phyloP scores from a whole-genome alignment of 1,140 invertebrate species.

The Leptonema lineaticorne region DNA sequence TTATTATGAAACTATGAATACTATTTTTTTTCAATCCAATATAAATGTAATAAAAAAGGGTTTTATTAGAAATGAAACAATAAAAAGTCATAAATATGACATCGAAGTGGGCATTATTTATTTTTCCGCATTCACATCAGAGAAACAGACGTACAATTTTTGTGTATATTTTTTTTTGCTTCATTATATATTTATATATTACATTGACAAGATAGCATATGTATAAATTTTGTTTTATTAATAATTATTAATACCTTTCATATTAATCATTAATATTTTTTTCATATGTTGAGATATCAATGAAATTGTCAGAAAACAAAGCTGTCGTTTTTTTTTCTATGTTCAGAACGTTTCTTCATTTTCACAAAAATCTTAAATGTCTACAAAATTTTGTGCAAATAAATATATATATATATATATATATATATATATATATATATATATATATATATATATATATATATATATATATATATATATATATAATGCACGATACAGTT shows the following conservation, averaged over 20 bases:
- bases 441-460: conserved; percentile 18
- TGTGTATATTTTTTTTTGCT: conserved; percentile 37
- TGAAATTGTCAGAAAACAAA: too few relatives aligned
- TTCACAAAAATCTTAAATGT: conserved; percentile 42
- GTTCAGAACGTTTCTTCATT: conserved; percentile 40
- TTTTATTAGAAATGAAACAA: conserved; percentile 37
- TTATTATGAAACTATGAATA: too few relatives aligned
- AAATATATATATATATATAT: conserved; percentile 30
- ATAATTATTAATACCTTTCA: conserved; percentile 33
- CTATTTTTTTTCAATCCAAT: too few relatives aligned
- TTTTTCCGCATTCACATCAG: conserved; percentile 42
- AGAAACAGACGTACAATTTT: conserved; percentile 41
- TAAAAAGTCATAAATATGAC: conserved; percentile 37
- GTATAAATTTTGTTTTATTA: conserved; percentile 41
- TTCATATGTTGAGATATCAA: too few relatives aligned
- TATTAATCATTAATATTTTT: too few relatives aligned
- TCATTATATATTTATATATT: conserved; percentile 37
- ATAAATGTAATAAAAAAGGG: too few relatives aligned
- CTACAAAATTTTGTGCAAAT: conserved; percentile 43
- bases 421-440: conserved; percentile 19
- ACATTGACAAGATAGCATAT: conserved; percentile 43
- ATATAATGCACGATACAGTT: conserved; percentile 39
- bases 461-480: conserved; percentile 29
- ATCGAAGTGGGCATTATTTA: conserved; percentile 42
- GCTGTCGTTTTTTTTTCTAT: too few relatives aligned